Conservation (phyloP, 2,888 invertebrate species). For the Pseudolycoriella hygida region DNA sequence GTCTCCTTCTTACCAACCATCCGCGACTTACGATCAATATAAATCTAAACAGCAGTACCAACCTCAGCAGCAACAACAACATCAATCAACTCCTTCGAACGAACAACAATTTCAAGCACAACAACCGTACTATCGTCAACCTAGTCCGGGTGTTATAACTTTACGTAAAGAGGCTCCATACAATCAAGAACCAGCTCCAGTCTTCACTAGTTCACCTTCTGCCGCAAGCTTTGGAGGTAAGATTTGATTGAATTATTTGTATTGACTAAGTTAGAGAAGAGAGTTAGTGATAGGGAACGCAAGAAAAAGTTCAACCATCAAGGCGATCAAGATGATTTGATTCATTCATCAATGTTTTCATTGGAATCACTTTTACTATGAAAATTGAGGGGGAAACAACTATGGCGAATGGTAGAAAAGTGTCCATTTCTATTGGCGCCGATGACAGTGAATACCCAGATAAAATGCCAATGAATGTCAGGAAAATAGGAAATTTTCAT, state of each 20-base stretch:
- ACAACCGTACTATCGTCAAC: conserved; percentile 41
- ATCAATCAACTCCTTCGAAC: not conserved
- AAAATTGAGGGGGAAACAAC: no score
- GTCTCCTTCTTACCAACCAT: conserved; percentile 4
- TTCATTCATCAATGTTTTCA: no score
- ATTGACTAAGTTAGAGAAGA: no score
- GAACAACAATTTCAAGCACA: conserved; percentile 20
- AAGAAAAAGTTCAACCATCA: no score
- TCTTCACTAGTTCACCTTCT: conserved; percentile 65
- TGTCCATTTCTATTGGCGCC: no score
- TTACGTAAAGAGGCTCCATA: conserved; percentile 57
- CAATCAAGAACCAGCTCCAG: conserved; percentile 55
- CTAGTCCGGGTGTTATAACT: conserved; percentile 36
- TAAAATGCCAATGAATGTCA: no score
- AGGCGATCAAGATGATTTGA: no score
- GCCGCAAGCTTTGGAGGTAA: conserved; percentile 49
- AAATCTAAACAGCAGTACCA: conserved; percentile 15
- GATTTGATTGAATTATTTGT: conserved; percentile 3
- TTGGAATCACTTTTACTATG: no score
- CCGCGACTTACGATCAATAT: conserved; percentile 15
- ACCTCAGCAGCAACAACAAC: conserved; percentile 4
- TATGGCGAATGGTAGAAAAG: no score
- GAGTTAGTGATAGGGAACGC: no score
- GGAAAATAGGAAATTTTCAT: no score
- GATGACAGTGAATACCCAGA: no score